Percentiles rank a stretch among this genome's conserved stretches.
These are phyloP conservation scores for Myotis brandtii DNA, from an alignment of 2,113 vertebrate species.

Conservation along the genomic window DNA sequence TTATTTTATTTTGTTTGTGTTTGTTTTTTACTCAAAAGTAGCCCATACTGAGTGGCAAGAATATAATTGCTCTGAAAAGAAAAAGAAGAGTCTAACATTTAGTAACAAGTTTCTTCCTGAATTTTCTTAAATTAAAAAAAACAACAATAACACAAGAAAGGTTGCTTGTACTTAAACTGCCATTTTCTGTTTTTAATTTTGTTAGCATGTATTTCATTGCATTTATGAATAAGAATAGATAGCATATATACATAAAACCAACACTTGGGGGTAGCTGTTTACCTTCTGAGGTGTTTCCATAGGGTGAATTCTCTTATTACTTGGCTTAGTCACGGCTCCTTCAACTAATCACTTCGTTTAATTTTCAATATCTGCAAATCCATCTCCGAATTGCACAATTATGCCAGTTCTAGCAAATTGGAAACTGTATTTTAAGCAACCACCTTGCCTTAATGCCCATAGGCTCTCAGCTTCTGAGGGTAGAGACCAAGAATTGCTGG, in stretches of 20 bases:
- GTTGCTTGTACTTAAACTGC: neutral
- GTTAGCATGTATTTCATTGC: conserved; percentile 5
- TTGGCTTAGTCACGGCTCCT: neutral
- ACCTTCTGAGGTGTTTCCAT: neutral
- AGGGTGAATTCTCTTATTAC: neutral
- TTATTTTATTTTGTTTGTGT: neutral
- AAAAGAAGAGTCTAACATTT: conserved; percentile 32
- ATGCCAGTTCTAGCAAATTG: neutral
- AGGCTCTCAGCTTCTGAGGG: neutral
- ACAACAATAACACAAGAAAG: neutral
- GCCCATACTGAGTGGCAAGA: neutral
- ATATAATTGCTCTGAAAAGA: conserved; percentile 39
- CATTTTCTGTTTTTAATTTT: conserved; percentile 46
- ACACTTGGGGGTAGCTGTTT: neutral
- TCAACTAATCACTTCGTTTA: neutral
- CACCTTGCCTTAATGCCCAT: neutral
- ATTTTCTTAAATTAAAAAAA: conserved; percentile 35
- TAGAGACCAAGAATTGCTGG: neutral
- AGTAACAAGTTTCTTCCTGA: conserved; percentile 41
- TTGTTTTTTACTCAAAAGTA: conserved; percentile 57
- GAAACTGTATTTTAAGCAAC: neutral
- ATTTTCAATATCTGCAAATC: neutral
- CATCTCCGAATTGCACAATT: neutral
- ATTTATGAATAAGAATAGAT: conserved; percentile 11
- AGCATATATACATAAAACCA: neutral